Evolutionary conservation across 37 sponge, comb jelly and placozoan species (phyloP), one percentile per base, ranked within the genome.

Genomic region (Chondrilla cf. caribensis): DNA sequence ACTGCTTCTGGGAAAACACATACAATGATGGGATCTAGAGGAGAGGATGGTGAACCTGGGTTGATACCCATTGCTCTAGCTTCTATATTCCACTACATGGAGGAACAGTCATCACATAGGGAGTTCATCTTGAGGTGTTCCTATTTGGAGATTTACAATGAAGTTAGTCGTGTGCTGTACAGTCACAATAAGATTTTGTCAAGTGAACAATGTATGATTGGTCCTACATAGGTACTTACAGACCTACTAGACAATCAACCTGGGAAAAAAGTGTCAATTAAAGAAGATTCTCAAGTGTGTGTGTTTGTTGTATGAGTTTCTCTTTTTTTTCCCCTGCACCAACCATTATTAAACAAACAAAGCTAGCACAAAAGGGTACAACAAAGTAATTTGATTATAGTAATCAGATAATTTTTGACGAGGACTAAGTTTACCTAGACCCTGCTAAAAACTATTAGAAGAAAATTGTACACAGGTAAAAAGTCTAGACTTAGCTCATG

Each of bases 71-170:
- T 84, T 21, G 88, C 92, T 36, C 21, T 91, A 4, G 15, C 64
- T 14, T 84, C 84, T 0, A 76, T 91, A 4, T 79, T 92, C 78
- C 76, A 2, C 41, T 86, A 81, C 68, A 87, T 95, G 42, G 77
- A 80, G 1, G 36, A 9, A 6, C 79, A 89, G 83, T 70, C 82
- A 77, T 83, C 73, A 6, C 60, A 86, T 3, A 54, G 90, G 39
- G 90, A 89, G 60, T 94, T 94, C 73, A 83, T 94, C 17, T 51
- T 97, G 22, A 42, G 90, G 21, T 84, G 83, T 3, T 91, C 97
- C 28, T 97, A 91, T 70, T 54, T 97, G 80, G 97, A 97, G 78
- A 89, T 97, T 40, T 94, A 97, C 81, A 97, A 97, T 84, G 97
- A 97, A 79, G 89, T 89, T 36, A 67, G 87, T 19, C 41, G 2